Percentiles rank a stretch among this genome's conserved stretches.
Evolutionary conservation across 2,113 vertebrate genomes (phyloP).

Genomic region (Mystacornis crossleyi): DNA sequence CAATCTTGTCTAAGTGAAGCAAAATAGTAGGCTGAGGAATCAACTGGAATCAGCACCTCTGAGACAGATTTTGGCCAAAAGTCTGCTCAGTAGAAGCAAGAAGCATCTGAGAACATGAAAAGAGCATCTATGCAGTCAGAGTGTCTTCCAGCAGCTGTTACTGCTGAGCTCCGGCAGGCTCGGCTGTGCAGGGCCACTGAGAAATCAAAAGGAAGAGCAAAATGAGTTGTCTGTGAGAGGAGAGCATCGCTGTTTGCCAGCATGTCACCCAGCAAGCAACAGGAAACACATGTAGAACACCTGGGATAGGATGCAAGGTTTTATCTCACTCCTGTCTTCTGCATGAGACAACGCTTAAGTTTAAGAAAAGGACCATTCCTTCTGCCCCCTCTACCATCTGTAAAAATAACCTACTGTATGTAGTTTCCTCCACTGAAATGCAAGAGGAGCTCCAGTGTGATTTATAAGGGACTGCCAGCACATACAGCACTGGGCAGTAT

Average conservation of each 20-base stretch:
- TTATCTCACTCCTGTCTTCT: neutral
- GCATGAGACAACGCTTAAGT: neutral
- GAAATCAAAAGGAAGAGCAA: neutral
- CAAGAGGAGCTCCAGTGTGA: neutral
- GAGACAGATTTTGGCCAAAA: slow-evolving; percentile 39
- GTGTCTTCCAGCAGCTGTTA: slow-evolving; percentile 12
- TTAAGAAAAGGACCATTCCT: neutral
- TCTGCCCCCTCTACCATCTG: rapidly evolving
- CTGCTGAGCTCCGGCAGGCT: slow-evolving; percentile 46
- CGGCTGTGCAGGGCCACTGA: neutral
- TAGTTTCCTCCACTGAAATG: neutral
- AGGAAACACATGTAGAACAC: neutral
- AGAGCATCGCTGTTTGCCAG: neutral
- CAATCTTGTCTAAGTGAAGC: neutral
- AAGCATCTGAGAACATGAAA: neutral
- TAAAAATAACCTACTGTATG: neutral
- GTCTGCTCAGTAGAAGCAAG: neutral
- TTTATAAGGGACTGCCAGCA: neutral
- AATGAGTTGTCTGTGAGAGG: neutral
- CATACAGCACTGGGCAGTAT: neutral
- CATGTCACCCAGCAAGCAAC: neutral
- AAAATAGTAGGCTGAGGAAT: slow-evolving; percentile 42
- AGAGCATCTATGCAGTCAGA: neutral
- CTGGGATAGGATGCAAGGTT: neutral
- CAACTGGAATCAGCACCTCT: slow-evolving; percentile 40